Conservation (phyloP, 92 coral and sea anemone species). For the Paragorgia papillata region DNA sequence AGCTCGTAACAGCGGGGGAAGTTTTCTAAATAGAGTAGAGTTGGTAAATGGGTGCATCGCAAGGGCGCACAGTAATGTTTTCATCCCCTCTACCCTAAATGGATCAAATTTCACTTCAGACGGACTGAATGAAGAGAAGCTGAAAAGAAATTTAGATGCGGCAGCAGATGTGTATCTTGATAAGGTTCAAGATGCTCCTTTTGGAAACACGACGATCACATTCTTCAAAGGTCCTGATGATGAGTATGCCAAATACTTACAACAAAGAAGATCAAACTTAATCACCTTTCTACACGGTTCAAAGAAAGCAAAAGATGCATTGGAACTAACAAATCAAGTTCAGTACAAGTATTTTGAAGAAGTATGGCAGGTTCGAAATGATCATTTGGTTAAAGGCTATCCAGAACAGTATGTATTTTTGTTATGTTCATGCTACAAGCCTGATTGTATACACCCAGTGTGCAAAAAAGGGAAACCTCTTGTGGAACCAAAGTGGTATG, state of each 20-base stretch:
- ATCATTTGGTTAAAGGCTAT: slow-evolving; percentile 13
- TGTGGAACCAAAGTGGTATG: slow-evolving; percentile 45
- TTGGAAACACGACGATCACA: slow-evolving; percentile 54
- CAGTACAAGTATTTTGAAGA: slow-evolving; percentile 60
- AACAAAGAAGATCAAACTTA: slow-evolving; percentile 55
- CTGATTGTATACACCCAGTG: background rate
- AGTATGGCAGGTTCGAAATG: slow-evolving; percentile 55
- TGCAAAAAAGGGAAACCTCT: slow-evolving; percentile 27
- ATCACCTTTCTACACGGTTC: slow-evolving; percentile 56
- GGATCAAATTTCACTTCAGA: slow-evolving; percentile 44
- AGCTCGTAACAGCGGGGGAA: slow-evolving; percentile 63
- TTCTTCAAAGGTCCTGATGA: slow-evolving; percentile 57
- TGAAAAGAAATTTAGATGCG: slow-evolving; percentile 56
- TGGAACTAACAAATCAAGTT: slow-evolving; percentile 34
- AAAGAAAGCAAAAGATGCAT: slow-evolving; percentile 42
- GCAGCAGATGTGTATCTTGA: slow-evolving; percentile 59
- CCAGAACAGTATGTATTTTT: slow-evolving; percentile 8
- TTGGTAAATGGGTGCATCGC: slow-evolving; percentile 50
- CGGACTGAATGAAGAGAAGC: slow-evolving; percentile 51
- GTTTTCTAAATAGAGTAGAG: slow-evolving; percentile 60
- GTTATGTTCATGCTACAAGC: background rate
- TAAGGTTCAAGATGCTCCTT: slow-evolving; percentile 62
- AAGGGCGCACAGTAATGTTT: slow-evolving; percentile 59
- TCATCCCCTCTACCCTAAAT: slow-evolving; percentile 59
- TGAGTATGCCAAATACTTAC: slow-evolving; percentile 49